phyloP scores from a whole-genome alignment of 2,888 invertebrate genomes.

The Aromia moschata region DNA sequence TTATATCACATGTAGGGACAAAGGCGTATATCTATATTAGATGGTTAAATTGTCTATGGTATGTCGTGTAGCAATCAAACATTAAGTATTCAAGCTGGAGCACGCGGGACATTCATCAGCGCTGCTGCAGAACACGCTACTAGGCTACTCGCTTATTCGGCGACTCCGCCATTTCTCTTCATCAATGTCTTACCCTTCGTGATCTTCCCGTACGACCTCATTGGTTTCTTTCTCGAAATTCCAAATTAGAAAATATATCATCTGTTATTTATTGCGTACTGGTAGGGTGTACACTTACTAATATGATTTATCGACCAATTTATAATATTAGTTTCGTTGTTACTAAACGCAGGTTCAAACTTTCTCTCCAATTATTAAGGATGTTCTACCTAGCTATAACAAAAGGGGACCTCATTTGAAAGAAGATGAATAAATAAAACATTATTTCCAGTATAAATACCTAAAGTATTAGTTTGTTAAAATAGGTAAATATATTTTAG shows the following conservation, averaged over 20 bases:
- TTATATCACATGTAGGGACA: slow-evolving; percentile 35
- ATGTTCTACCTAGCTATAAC: too few relatives aligned
- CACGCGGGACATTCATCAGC: slow-evolving; percentile 58
- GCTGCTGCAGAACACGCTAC: slow-evolving; percentile 43
- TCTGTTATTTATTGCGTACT: slow-evolving; percentile 32
- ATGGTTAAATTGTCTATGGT: slow-evolving; percentile 54
- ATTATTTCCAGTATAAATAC: too few relatives aligned
- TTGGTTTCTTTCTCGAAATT: slow-evolving; percentile 56
- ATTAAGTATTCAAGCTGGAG: slow-evolving; percentile 60
- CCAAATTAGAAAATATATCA: slow-evolving; percentile 46
- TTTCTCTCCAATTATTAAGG: not conserved
- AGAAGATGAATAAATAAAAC: too few relatives aligned
- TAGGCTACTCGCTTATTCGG: slow-evolving; percentile 46
- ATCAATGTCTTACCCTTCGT: slow-evolving; percentile 57
- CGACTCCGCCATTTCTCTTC: slow-evolving; percentile 60
- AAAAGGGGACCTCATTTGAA: too few relatives aligned
- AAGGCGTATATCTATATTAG: slow-evolving; percentile 52
- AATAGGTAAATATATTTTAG: too few relatives aligned
- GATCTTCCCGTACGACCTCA: slow-evolving; percentile 57
- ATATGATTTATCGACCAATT: slow-evolving; percentile 15
- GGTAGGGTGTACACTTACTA: slow-evolving; percentile 4
- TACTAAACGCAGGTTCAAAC: not conserved
- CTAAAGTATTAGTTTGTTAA: too few relatives aligned
- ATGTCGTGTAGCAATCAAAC: slow-evolving; percentile 57
- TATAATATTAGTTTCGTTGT: not conserved